Conservation (phyloP, 2,888 invertebrate species). For the Laothoe populi region DNA sequence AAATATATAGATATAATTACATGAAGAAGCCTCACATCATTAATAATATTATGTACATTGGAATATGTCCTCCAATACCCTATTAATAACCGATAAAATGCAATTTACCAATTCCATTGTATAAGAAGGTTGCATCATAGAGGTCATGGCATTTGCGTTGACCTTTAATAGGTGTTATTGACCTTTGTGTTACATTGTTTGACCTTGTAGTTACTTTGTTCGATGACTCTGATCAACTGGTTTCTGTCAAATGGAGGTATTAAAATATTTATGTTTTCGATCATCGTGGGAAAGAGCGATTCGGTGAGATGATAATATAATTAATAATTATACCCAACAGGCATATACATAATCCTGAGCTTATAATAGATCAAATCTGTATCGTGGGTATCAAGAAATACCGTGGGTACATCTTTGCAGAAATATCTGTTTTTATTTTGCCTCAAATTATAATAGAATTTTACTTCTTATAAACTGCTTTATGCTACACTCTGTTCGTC, state of each 20-base stretch:
- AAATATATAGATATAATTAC: too few species aligned
- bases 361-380: too few species aligned
- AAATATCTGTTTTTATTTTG: too few species aligned
- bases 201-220: conserved; percentile 34
- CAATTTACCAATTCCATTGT: background rate
- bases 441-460: too few species aligned
- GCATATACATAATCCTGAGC: too few species aligned
- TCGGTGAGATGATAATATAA: too few species aligned
- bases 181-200: conserved; percentile 39
- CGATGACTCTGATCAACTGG: conserved; percentile 2
- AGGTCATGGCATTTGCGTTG: conserved; percentile 27
- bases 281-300: too few species aligned
- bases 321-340: too few species aligned
- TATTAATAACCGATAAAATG: conserved; percentile 3
- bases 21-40: background rate
- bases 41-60: background rate
- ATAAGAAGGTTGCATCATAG: conserved; percentile 17
- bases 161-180: conserved; percentile 41
- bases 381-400: too few species aligned
- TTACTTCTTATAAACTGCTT: too few species aligned
- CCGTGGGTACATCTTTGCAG: too few species aligned
- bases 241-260: conserved; percentile 4
- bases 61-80: background rate
- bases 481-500: too few species aligned
- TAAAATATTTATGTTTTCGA: background rate